A percentile compares a stretch with the other conserved stretches of the same genome.
These are phyloP conservation scores for Podarcis lilfordi DNA, from an alignment of 2,797 vertebrate species.

Conservation along the genomic window DNA sequence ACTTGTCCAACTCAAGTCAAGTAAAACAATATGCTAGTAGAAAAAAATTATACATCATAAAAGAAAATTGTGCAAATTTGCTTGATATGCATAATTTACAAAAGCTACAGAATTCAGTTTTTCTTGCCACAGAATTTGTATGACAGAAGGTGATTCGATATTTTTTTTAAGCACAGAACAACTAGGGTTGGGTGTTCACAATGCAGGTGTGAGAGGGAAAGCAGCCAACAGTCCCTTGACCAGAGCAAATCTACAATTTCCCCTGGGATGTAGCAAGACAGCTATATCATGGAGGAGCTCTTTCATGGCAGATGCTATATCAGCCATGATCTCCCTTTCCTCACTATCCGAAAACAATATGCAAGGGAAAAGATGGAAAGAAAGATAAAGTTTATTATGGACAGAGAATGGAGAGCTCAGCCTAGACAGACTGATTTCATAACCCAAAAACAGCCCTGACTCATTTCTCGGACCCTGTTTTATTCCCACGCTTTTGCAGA, in stretches of 20 bases:
- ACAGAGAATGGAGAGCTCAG: not conserved
- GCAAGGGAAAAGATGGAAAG: not conserved
- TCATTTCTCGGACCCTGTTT: constrained; percentile 7
- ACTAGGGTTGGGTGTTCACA: not conserved
- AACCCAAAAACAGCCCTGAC: not conserved
- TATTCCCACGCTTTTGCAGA: constrained; percentile 23
- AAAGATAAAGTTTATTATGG: not conserved
- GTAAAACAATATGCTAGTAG: not conserved
- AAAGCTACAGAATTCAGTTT: not conserved
- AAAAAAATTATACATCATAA: not conserved
- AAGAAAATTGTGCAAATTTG: not conserved
- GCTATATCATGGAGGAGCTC: not conserved
- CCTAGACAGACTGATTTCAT: not conserved
- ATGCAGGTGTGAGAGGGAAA: not conserved
- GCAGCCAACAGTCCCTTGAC: too few species aligned
- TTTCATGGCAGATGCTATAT: not conserved
- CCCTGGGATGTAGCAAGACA: not conserved
- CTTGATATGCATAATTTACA: not conserved
- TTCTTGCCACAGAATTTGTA: not conserved
- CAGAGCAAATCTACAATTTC: not conserved
- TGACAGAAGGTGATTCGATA: not conserved
- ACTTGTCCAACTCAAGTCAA: not conserved
- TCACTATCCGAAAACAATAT: not conserved
- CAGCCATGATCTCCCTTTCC: not conserved
- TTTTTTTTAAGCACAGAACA: not conserved